phyloP scores from a whole-genome alignment of 2,113 vertebrate species.

The Psittacula cyanocephala region DNA sequence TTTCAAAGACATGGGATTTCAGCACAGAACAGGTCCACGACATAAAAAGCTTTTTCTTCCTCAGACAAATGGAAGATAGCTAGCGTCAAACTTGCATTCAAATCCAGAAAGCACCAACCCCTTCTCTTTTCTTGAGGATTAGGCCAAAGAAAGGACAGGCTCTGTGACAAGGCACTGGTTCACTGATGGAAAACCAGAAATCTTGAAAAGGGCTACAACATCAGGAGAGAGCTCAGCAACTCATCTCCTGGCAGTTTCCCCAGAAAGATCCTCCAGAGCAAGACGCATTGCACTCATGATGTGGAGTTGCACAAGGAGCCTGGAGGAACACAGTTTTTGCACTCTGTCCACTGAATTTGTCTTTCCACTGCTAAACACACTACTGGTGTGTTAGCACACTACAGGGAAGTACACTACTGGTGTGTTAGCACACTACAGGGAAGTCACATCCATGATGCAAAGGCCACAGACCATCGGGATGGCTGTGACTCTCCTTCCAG shows the following conservation, averaged over 20 bases:
- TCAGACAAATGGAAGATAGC: neutral
- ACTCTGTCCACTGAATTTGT: neutral
- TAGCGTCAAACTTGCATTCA: neutral
- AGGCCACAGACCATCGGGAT: neutral
- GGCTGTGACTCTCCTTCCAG: neutral
- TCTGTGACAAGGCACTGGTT: neutral
- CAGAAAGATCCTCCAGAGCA: neutral
- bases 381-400: neutral
- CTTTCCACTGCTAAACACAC: neutral
- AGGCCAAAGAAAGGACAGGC: neutral
- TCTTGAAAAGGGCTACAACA: neutral
- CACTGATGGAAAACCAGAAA: neutral
- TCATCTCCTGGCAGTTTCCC: neutral
- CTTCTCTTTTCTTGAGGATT: neutral
- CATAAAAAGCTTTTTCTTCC: neutral
- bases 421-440: neutral
- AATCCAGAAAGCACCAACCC: neutral
- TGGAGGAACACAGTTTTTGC: neutral
- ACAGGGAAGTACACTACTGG: neutral
- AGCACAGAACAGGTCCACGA: neutral
- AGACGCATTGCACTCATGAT: neutral
- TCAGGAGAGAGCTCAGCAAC: neutral
- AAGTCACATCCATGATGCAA: neutral
- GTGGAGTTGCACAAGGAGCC: neutral
- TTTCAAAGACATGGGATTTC: neutral